phyloP scores from a whole-genome alignment of 2,888 invertebrate genomes.

The Campoletis raptor region DNA sequence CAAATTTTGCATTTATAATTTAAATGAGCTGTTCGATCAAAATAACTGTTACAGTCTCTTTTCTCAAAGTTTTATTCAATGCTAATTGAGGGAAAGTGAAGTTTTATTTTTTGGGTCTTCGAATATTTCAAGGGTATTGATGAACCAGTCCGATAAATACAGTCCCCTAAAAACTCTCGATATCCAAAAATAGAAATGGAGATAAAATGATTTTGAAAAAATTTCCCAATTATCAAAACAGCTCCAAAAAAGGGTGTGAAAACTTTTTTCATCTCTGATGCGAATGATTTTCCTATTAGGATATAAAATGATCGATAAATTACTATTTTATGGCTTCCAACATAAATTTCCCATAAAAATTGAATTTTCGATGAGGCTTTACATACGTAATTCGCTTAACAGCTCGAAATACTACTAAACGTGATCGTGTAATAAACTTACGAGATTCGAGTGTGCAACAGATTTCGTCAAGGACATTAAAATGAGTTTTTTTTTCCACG shows the following conservation, averaged over 20 bases:
- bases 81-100: conserved; percentile 10
- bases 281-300: background rate
- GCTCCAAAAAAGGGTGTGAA: background rate
- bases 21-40: background rate
- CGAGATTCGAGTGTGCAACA: conserved; percentile 22
- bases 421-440: conserved; percentile 24
- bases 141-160: background rate
- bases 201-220: background rate
- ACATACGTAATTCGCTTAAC: background rate
- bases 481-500: conserved; percentile 18
- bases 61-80: background rate
- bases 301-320: background rate
- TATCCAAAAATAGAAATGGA: background rate
- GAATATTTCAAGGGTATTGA: conserved; percentile 20
- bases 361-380: background rate
- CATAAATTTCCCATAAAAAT: background rate
- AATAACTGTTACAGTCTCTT: background rate
- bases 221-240: background rate
- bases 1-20: background rate
- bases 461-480: conserved; percentile 37
- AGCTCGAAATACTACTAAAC: background rate
- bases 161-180: background rate
- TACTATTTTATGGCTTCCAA: background rate
- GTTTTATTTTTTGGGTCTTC: background rate
- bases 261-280: background rate